Conservation (phyloP, 2,888 invertebrate genomes). For the Bhutanitis thaidina region DNA sequence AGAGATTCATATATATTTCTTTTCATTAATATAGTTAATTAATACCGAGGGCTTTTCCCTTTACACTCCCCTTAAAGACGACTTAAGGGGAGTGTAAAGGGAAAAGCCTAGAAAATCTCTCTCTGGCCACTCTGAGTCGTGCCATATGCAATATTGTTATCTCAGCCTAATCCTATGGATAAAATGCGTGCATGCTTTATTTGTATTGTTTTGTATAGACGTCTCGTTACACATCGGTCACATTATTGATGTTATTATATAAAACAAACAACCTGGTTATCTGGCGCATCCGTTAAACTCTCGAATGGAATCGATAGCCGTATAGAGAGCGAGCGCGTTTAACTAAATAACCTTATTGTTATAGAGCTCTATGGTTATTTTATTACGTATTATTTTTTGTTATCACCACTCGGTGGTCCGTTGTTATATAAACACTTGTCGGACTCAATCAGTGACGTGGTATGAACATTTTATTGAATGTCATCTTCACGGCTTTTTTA, state of each 20-base stretch:
- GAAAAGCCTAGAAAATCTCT: too few relatives aligned
- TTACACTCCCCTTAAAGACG: too few relatives aligned
- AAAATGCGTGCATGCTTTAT: neutral
- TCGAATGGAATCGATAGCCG: constrained; percentile 33
- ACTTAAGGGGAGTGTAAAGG: too few relatives aligned
- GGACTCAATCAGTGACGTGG: constrained; percentile 2
- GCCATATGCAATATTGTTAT: too few relatives aligned
- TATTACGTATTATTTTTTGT: neutral
- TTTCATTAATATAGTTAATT: too few relatives aligned
- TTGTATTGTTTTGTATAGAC: neutral
- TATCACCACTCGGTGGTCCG: constrained; percentile 48
- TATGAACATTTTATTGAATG: neutral
- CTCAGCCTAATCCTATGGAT: too few relatives aligned
- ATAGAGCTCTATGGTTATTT: constrained; percentile 40
- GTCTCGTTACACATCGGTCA: neutral
- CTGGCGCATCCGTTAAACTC: constrained; percentile 23
- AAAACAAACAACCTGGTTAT: constrained; percentile 29
- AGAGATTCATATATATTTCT: too few relatives aligned
- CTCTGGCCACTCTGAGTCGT: too few relatives aligned
- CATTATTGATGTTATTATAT: constrained; percentile 20
- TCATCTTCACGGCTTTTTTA: too few relatives aligned
- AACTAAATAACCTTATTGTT: constrained; percentile 50
- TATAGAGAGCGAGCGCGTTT: constrained; percentile 50
- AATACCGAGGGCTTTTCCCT: too few relatives aligned
- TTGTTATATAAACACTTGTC: constrained; percentile 48